Conservation (phyloP, 2,888 invertebrate species). For the Scelioninae gen. 2 region DNA sequence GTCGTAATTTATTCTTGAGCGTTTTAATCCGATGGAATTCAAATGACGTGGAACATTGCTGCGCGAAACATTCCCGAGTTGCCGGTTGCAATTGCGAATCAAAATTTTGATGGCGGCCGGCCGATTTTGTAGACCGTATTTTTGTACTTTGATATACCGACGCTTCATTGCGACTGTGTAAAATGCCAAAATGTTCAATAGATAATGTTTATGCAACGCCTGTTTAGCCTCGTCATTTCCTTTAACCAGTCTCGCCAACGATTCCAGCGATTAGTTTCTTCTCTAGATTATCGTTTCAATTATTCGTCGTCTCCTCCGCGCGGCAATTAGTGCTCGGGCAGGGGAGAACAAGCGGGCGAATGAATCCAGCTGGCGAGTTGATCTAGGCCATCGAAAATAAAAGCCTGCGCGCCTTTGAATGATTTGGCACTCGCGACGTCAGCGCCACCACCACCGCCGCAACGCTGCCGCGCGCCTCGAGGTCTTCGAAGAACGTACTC, state of each 20-base stretch:
- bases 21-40: no score
- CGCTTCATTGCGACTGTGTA: constrained; percentile 13
- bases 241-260: background rate
- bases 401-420: constrained; percentile 7
- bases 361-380: constrained; percentile 6
- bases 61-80: no score
- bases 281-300: no score
- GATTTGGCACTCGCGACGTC: constrained; percentile 41
- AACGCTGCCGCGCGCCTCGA: constrained; percentile 16
- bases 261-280: no score
- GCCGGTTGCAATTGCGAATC: no score
- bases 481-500: constrained; percentile 35
- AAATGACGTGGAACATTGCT: no score
- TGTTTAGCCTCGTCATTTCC: constrained; percentile 21
- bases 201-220: constrained; percentile 21
- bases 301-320: background rate
- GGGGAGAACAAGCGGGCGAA: background rate
- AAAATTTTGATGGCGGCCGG: no score
- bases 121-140: background rate
- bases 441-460: constrained; percentile 41
- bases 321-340: background rate
- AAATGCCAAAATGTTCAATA: constrained; percentile 29
- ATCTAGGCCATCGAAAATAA: constrained; percentile 9
- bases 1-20: constrained; percentile 15
- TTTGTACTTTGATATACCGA: background rate